phyloP scores from a whole-genome alignment of 2,888 invertebrate genomes.

The Lycaena phlaeas region DNA sequence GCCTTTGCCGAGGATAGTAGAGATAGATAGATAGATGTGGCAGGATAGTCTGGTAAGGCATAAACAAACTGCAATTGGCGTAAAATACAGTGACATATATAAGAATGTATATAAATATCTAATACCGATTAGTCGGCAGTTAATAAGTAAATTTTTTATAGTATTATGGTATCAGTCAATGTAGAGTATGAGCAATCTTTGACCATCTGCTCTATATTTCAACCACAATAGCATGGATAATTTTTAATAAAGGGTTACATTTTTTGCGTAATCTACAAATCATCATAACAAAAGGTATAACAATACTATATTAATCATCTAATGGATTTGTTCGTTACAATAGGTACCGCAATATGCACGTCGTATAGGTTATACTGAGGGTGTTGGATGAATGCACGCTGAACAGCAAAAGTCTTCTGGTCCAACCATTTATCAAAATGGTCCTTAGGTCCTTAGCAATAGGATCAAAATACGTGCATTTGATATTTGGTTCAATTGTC shows the following conservation, averaged over 20 bases:
- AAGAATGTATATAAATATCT: too few relatives aligned
- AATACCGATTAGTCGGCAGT: too few relatives aligned
- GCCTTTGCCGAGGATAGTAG: too few relatives aligned
- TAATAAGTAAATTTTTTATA: too few relatives aligned
- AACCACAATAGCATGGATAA: background rate
- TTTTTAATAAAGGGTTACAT: background rate
- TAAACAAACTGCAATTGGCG: too few relatives aligned
- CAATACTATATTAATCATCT: conserved; percentile 59
- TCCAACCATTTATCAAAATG: conserved; percentile 25
- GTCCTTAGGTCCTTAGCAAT: conserved; percentile 29
- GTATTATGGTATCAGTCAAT: too few relatives aligned
- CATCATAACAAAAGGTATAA: conserved; percentile 30
- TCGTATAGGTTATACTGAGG: conserved; percentile 60
- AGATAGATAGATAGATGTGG: too few relatives aligned
- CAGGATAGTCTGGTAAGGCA: too few relatives aligned
- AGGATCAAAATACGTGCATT: conserved; percentile 26
- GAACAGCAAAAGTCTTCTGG: conserved; percentile 18
- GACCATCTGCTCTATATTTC: background rate
- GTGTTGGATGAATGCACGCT: conserved; percentile 59
- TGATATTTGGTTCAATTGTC: conserved; percentile 35
- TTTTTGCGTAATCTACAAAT: conserved; percentile 19
- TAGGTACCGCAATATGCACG: conserved; percentile 61
- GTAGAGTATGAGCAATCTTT: background rate
- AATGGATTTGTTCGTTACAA: conserved; percentile 61
- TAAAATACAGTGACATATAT: too few relatives aligned